Evolutionary conservation across 2,888 invertebrate species (phyloP).

Genomic region (Stegana nigrithorax): DNA sequence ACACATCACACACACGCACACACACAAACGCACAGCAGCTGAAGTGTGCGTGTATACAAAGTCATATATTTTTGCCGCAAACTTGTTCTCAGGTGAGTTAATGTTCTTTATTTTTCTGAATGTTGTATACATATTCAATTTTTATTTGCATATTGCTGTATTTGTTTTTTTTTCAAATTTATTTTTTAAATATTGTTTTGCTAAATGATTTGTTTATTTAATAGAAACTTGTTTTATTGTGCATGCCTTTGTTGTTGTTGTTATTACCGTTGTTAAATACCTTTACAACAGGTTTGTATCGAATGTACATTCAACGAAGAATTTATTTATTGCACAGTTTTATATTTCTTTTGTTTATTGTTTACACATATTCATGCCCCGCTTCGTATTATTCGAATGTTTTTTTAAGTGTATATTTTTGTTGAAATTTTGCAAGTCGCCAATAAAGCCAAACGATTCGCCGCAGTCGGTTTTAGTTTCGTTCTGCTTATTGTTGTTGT

Average conservation of each 20-base stretch:
- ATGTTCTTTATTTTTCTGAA: background rate
- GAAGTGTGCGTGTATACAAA: too few relatives aligned
- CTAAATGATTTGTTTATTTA: background rate
- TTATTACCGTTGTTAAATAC: background rate
- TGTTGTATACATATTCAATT: background rate
- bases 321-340: background rate
- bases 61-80: conserved; percentile 1
- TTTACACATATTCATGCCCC: background rate
- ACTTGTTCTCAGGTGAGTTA: conserved; percentile 9
- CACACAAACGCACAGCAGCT: background rate
- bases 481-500: too few relatives aligned
- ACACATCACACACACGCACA: background rate
- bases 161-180: background rate
- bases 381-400: background rate
- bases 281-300: too few relatives aligned
- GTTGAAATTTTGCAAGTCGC: too few relatives aligned
- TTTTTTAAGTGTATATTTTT: background rate
- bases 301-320: background rate
- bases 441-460: too few relatives aligned
- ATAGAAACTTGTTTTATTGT: background rate
- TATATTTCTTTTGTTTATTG: background rate
- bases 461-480: too few relatives aligned
- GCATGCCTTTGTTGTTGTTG: background rate
- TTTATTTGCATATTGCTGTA: background rate
- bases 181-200: background rate